These are phyloP conservation scores for Acronicta leporina DNA, from an alignment of 2,888 invertebrate genomes.

Conservation along the genomic window DNA sequence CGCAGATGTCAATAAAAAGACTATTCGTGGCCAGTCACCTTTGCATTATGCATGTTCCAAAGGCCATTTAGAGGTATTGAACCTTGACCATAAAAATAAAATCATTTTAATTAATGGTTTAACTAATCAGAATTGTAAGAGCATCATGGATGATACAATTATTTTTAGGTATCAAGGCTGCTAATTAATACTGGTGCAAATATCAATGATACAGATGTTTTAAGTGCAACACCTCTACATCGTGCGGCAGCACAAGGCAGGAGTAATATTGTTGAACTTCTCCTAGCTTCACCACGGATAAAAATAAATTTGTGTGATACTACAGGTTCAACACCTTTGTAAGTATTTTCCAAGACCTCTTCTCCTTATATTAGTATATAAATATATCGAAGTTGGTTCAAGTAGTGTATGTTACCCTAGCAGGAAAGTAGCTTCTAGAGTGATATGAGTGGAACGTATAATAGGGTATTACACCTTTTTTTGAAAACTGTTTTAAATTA, in stretches of 20 bases:
- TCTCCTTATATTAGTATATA: no score
- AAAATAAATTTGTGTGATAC: conserved; percentile 90
- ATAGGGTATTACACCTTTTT: no score
- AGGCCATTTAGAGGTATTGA: conserved; percentile 91
- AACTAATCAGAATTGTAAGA: no score
- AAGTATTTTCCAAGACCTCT: no score
- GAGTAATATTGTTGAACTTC: conserved; percentile 90
- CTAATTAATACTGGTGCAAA: conserved; percentile 92
- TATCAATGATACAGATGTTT: conserved; percentile 91
- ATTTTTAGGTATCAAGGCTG: conserved; percentile 90
- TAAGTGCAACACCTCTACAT: conserved; percentile 93
- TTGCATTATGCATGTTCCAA: conserved; percentile 96
- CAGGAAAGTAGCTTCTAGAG: no score
- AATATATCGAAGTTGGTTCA: no score
- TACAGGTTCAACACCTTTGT: conserved; percentile 94
- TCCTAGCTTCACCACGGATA: conserved; percentile 88
- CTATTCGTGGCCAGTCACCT: conserved; percentile 93
- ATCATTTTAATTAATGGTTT: no score
- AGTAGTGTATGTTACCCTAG: no score
- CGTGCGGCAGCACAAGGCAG: conserved; percentile 91
- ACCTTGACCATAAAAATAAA: neutral
- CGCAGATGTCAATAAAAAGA: conserved; percentile 93
- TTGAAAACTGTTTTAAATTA: no score
- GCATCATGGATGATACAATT: no score
- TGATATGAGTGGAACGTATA: no score